A percentile compares a stretch with the other conserved stretches of the same genome.
Evolutionary conservation across 2,113 vertebrate species (phyloP).

Genomic region (Seriola quinqueradiata): DNA sequence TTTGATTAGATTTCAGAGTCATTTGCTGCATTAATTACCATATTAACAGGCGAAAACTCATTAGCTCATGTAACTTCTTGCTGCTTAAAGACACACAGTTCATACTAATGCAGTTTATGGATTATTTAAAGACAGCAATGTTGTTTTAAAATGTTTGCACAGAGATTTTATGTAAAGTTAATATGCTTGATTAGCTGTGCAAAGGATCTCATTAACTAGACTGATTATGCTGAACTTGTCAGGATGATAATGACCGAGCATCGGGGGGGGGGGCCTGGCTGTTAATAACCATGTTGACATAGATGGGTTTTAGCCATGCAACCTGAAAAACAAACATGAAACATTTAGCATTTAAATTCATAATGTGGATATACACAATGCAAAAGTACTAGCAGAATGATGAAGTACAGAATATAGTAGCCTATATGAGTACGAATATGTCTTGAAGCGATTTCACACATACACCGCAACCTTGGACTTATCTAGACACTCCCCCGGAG

Average conservation of each 20-base stretch:
- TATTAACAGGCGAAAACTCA: constrained; percentile 10
- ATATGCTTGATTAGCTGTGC: not conserved
- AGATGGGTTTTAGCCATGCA: not conserved
- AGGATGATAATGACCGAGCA: not conserved
- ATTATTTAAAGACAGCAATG: not conserved
- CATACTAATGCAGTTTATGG: constrained; percentile 17
- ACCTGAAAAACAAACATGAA: not conserved
- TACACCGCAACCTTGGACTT: too few relatives aligned
- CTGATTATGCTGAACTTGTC: not conserved
- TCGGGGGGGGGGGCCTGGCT: not conserved
- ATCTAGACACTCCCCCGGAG: too few relatives aligned
- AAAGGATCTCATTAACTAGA: not conserved
- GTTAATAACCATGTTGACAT: not conserved
- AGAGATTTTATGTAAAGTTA: not conserved
- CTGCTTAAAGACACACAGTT: not conserved
- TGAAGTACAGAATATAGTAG: not conserved
- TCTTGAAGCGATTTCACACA: not conserved
- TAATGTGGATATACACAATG: not conserved
- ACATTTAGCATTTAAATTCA: not conserved
- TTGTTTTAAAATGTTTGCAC: not conserved
- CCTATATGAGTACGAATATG: not conserved
- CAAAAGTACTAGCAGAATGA: too few relatives aligned
- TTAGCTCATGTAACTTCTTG: not conserved
- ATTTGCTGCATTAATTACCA: constrained; percentile 26
- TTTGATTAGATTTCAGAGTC: constrained; percentile 17